Evolutionary conservation across 2,888 invertebrate species (phyloP), one percentile per base, ranked within the genome.

Genomic region (Epinotia nisella): DNA sequence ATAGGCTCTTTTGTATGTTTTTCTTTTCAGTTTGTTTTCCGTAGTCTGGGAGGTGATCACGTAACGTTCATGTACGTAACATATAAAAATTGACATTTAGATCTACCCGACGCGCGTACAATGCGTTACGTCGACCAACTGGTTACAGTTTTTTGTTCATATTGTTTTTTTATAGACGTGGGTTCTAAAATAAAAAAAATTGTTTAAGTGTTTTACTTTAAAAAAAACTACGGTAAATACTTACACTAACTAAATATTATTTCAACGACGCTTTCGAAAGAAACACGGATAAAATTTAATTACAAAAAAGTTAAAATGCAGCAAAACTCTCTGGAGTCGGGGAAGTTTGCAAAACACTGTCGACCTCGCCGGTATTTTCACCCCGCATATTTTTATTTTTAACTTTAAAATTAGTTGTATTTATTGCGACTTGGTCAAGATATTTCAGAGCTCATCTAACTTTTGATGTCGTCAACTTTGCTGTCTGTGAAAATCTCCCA

Each of bases 331-430:
- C 7, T 13, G 15, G 21, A 39, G 55, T 49, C 13, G 17, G 13
- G 9, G 29, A 49, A 45, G 41, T 66, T 55, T 9, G 53, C 39
- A 21, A 21, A 58, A 64, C 9, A 39, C 15, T n/a, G 49, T 51
- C 64, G 17, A 59, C 64, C 65, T 41, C 21, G 15, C 51, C n/a
- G 17, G 49, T 19, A 19, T 45, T 29, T 45, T 11, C 13, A 61
- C 35, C 13, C 13, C 17, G 53, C 29, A 24, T 53, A 59, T 65
- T 65, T 71, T 71, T 29, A 60, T 71, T 58, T 24, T 24, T 66
- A 66, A 71, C 59, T 71, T 66, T 66, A 60, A 53, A 53, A 53
- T 53, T 24, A 65, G 35, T 56, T 64, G 41, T 29, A 64, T 56
- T 65, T 41, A 58, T 65, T 71, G 56, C 41, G 53, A 39, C 24